Evolutionary conservation across 2,113 vertebrate species (phyloP), one percentile per base, ranked within the genome.

Genomic region (Xyrauchen texanus): DNA sequence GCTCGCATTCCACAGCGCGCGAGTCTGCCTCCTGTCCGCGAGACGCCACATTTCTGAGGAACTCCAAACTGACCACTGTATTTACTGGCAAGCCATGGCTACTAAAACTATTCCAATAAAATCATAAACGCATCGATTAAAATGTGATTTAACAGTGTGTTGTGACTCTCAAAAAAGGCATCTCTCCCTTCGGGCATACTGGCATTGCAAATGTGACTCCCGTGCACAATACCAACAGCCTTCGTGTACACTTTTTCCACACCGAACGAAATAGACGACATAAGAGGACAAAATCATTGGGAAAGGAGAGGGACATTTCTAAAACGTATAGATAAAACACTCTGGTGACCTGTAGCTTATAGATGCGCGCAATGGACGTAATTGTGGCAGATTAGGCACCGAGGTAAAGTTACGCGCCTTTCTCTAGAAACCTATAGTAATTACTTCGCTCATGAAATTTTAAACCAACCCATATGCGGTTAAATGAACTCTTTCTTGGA

Each of bases 381-480:
- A 81, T 46, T 69, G 61, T 45, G 49, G 57, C 76, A 82, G 49
- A 75, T 70, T 76, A 51, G 76, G 55, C 73, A 63, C 47, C 5
- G 57, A 64, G 82, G 73, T 84, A 68, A 84, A 80, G 81, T 82
- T 84, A 75, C 78, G 75, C 75, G 81, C 65, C 66, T 67, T 76
- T 76, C 85, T 63, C 52, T 11, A 2, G 69, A 44, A 69, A 77
- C 75, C 70, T 70, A 66, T 74, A 67, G 78, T 82, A 86, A 82
- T 84, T 78, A 78, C 79, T 80, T 21, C 42, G 80, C 82, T 87
- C 75, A 80, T 72, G 80, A 45, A 74, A 66, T 42, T 65, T 44
- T 78, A 81, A 85, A 83, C 80, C 71, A 80, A 85, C 87, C 82
- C 84, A 82, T 76, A 87, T 79, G 83, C 45, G 57, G 47, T 13